Conservation (phyloP, 2,888 invertebrate genomes). For the Venustoraphidia nigricollis region DNA sequence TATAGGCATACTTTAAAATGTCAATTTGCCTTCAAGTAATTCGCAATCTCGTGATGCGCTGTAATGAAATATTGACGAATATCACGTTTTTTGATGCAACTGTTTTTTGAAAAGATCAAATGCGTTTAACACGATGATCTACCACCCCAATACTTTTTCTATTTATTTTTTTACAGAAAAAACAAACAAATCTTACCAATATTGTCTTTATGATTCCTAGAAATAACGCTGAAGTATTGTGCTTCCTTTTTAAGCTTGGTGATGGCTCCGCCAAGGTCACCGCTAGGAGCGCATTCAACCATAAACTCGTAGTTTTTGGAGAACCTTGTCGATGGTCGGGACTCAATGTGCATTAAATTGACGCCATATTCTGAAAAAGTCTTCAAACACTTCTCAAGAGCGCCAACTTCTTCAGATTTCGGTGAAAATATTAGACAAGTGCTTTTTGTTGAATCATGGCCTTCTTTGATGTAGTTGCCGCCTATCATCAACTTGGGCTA, state of each 20-base stretch:
- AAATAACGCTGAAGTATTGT: slow-evolving; percentile 73
- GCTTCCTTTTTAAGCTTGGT: slow-evolving; percentile 54
- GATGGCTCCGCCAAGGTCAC: slow-evolving; percentile 60
- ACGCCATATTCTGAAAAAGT: slow-evolving; percentile 71
- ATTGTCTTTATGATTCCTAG: slow-evolving; percentile 74
- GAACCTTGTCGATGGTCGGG: slow-evolving; percentile 69
- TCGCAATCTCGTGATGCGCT: too few relatives aligned
- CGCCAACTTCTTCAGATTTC: slow-evolving; percentile 66
- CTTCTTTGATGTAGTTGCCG: slow-evolving; percentile 71
- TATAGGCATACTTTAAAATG: too few relatives aligned
- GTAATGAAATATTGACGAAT: too few relatives aligned
- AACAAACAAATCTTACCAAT: slow-evolving; percentile 32
- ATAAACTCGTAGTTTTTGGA: slow-evolving; percentile 80
- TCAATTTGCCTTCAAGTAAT: too few relatives aligned
- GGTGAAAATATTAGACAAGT: slow-evolving; percentile 81
- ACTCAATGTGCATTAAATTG: slow-evolving; percentile 87
- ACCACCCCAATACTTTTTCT: too few relatives aligned
- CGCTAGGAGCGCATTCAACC: slow-evolving; percentile 76
- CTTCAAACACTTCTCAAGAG: slow-evolving; percentile 72
- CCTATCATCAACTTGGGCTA: slow-evolving; percentile 71
- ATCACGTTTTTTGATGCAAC: too few relatives aligned
- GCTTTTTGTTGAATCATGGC: slow-evolving; percentile 56
- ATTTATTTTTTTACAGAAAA: background rate
- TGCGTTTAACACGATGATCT: too few relatives aligned
- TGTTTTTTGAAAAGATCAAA: too few relatives aligned